Percentiles rank a stretch among this genome's conserved stretches.
These are phyloP conservation scores for Bimastos eiseni DNA, from an alignment of 2,888 invertebrate species.

Conservation along the genomic window DNA sequence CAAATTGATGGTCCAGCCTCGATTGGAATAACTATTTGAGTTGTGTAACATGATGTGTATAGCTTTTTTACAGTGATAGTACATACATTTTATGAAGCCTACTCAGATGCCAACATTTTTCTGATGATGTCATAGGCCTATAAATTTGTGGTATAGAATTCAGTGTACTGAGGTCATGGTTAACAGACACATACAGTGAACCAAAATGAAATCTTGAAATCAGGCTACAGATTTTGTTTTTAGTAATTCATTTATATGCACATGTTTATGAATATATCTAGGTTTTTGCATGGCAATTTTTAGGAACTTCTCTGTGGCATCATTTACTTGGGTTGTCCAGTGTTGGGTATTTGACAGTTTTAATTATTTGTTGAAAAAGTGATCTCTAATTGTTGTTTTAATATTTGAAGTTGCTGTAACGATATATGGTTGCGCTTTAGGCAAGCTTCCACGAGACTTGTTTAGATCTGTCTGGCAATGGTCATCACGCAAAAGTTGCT, in stretches of 20 bases:
- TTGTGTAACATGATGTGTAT: too few species aligned
- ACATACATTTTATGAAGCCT: too few species aligned
- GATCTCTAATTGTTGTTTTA: not conserved
- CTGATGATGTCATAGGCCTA: not conserved
- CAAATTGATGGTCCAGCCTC: not conserved
- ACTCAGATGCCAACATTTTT: not conserved
- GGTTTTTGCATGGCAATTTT: not conserved
- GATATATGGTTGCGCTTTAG: constrained; percentile 39
- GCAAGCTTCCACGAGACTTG: constrained; percentile 66
- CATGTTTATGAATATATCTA: not conserved
- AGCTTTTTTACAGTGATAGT: not conserved
- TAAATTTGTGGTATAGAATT: not conserved
- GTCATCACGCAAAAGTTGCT: constrained; percentile 9
- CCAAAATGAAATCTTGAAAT: not conserved
- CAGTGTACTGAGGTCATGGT: not conserved
- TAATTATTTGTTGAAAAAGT: too few species aligned
- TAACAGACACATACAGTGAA: not conserved
- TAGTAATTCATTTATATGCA: not conserved
- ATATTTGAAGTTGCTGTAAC: not conserved
- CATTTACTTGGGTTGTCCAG: not conserved
- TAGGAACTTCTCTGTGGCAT: not conserved
- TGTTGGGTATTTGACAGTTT: not conserved
- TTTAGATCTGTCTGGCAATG: constrained; percentile 65
- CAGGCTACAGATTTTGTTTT: not conserved
- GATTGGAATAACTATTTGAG: not conserved